Percentiles rank a stretch among this genome's conserved stretches.
Evolutionary conservation across 2,113 vertebrate genomes (phyloP).

Genomic region (Ovis canadensis): DNA sequence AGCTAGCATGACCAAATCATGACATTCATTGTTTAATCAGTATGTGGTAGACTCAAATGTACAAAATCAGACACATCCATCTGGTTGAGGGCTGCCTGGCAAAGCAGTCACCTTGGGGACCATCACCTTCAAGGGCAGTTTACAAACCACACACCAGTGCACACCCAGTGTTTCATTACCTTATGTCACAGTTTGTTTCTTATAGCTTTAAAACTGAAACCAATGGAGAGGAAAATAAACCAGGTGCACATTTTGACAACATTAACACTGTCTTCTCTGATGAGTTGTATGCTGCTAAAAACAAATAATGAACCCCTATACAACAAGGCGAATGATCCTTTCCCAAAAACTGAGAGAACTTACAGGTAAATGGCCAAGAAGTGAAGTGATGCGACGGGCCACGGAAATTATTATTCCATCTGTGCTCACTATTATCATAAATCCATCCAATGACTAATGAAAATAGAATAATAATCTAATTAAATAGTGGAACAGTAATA

Average conservation of each 20-base stretch:
- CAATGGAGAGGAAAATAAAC: not conserved
- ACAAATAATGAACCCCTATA: not conserved
- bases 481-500: conserved; percentile 40
- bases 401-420: conserved; percentile 95
- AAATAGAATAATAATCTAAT: conserved; percentile 35
- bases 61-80: not conserved
- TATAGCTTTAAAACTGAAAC: conserved; percentile 31
- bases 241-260: not conserved
- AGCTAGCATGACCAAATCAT: not conserved
- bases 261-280: not conserved
- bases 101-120: not conserved
- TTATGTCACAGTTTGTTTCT: not conserved
- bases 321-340: not conserved
- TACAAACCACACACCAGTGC: not conserved
- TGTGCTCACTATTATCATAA: conserved; percentile 90
- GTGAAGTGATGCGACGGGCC: conserved; percentile 87
- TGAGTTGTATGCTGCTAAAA: not conserved
- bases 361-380: conserved; percentile 95
- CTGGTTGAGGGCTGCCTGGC: not conserved
- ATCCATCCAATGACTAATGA: conserved; percentile 90
- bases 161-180: not conserved
- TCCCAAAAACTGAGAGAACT: conserved; percentile 75
- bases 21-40: not conserved
- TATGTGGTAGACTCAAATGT: not conserved
- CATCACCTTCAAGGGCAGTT: not conserved